Base-by-base conservation (phyloP, 2,888 invertebrate species). In the Ellobium chinense region DNA sequence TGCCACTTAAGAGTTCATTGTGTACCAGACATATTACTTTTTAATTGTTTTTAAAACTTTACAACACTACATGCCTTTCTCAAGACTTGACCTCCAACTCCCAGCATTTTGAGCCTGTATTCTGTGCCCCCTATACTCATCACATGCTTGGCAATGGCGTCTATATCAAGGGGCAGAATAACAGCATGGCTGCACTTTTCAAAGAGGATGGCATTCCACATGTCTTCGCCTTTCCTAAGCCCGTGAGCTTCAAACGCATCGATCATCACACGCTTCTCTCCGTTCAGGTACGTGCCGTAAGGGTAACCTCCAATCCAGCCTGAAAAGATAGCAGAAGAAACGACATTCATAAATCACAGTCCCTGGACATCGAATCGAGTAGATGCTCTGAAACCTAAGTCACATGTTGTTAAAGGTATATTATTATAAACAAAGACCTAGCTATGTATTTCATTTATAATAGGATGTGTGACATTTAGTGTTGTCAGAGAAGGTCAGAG, bases 221-320 rank as follows among this genome's bases (percentile, higher is more conserved):
- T 31, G 2, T n/a, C 21, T 1, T 34, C 69, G 21, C 56, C 69
- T 34, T 5, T 29, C 54, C 34, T 70, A 2, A 21, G 9, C 56
- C 69, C 69, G 18, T 39, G 46, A 4, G 3, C 18, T 1, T 39
- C 27, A 18, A 39, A 68, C 27, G 18, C 24, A 29, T 68, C 68
- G 3, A 39, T 1, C 21, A 68, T 0, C 18, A 68, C 68, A 27
- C 46, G 39, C 36, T 27, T 68, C 27, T 68, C n/a, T 46, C 68
- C 68, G 2, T 5, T 0, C 4, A 14, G 18, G 46, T 46, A 68
- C 14, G 46, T 14, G 29, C 1, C 14, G 18, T 29, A 68, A 14
- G 68, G 68, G 24, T 29, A 68, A 21, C 68, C 68, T 21, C 39
- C 68, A 27, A 24, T 1, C 68, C 68, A 68, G 18, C 68, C 68